Percentiles rank a stretch among this genome's conserved stretches.
phyloP scores from a whole-genome alignment of 2,888 invertebrate species.

The Apamea epomidion region DNA sequence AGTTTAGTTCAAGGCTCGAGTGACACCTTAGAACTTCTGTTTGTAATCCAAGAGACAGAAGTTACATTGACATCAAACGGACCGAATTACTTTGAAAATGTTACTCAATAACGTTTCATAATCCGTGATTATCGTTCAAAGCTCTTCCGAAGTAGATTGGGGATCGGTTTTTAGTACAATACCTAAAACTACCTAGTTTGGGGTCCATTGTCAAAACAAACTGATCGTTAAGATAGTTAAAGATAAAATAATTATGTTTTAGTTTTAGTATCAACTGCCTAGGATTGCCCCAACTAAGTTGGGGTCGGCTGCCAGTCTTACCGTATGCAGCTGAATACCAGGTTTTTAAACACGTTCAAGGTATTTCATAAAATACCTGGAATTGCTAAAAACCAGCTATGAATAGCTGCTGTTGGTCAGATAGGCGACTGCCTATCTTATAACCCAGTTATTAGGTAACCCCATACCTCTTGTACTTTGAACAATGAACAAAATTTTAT shows the following conservation, averaged over 20 bases:
- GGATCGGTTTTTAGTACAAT: background rate
- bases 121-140: conserved; percentile 23
- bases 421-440: too few species aligned
- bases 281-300: background rate
- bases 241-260: background rate
- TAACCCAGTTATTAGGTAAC: background rate
- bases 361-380: too few species aligned
- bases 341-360: background rate
- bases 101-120: conserved; percentile 22
- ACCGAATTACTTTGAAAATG: conserved; percentile 31
- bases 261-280: background rate
- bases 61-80: conserved; percentile 45
- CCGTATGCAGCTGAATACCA: too few species aligned
- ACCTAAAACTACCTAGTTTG: background rate
- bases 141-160: background rate
- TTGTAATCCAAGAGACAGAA: conserved; percentile 42
- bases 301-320: background rate
- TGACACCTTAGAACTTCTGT: conserved; percentile 26
- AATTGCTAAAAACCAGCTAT: too few species aligned
- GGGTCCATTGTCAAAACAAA: background rate
- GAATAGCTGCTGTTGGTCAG: too few species aligned
- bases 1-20: conserved; percentile 23
- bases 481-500: background rate
- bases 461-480: background rate
- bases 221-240: background rate